Base-by-base conservation (phyloP, 2,888 invertebrate genomes). In the Diarsia mendica region DNA sequence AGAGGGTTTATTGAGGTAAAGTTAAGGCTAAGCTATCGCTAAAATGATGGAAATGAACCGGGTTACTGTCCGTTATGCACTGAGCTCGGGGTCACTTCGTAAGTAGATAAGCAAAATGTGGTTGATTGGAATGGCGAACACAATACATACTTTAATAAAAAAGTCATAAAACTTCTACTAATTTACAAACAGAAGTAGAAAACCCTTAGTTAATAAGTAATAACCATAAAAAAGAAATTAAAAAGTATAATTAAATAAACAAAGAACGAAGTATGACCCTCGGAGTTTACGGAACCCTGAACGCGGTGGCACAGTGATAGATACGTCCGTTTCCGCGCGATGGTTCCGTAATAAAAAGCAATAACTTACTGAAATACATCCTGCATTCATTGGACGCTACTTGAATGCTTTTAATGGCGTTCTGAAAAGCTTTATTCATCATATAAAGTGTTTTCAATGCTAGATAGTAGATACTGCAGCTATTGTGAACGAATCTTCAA, bases 341-440 rank as follows among this genome's bases (percentile, higher is more conserved):
- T 63, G 80, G 70, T 80, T 83, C 67, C 69, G 80, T 67, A 76
- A 64, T 58, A 60, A 76, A 66, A 28, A 55, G 55, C 55, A 51
- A 73, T 78, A 77, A 73, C 58, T 82, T 33, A 63, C 63, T 60
- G 69, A 70, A 75, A 69, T 67, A 72, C 75, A 79, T 53, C 74
- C 66, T 51, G 71, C 63, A 70, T 67, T 72, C 72, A 67, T 46
- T 44, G 71, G 46, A 23, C 6, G n/a, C 58, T 28, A 51, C 58
- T 81, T 23, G 23, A 11, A 28, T n/a, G 64, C 63, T 78, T 67
- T 63, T 2, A 64, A 64, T 63, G 15, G 55, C 9, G 33, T 3
- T 44, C 2, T 63, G 44, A 44, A 28, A n/a, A 44, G 28, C 18
- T 48, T n/a, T 65, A 76, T 55, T 33, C 10, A 53, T 61, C 8